Percentiles rank a stretch among this genome's conserved stretches.
These are phyloP conservation scores for Lamellibrachia columna DNA, from an alignment of 2,888 invertebrate genomes.

Conservation along the genomic window DNA sequence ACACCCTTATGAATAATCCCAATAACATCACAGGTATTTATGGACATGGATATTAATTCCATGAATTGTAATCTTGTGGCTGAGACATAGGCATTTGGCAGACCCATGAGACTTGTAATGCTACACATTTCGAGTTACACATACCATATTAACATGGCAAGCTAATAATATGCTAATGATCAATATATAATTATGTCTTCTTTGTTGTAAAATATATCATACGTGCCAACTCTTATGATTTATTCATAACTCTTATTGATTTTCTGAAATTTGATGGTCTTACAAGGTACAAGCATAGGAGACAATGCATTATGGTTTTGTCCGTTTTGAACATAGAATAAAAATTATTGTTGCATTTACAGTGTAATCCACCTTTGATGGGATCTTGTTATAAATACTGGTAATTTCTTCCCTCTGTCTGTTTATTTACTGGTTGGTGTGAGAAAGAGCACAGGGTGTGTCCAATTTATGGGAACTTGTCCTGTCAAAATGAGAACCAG, in stretches of 20 bases:
- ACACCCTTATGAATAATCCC: not conserved
- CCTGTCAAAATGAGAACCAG: not conserved
- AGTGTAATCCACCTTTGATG: too few relatives aligned
- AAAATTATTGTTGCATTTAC: too few relatives aligned
- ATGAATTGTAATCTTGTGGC: not conserved
- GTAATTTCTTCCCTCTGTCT: not conserved
- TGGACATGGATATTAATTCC: conserved; percentile 3
- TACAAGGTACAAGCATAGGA: too few relatives aligned
- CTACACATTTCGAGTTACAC: not conserved
- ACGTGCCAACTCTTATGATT: not conserved
- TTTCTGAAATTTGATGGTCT: too few relatives aligned
- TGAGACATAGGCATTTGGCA: not conserved
- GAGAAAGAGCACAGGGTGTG: not conserved
- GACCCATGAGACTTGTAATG: not conserved
- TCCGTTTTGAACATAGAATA: too few relatives aligned
- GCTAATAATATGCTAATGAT: not conserved
- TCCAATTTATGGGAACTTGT: not conserved
- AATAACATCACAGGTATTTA: not conserved
- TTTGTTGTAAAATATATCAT: not conserved
- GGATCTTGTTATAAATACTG: too few relatives aligned
- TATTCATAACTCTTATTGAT: too few relatives aligned
- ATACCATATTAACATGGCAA: not conserved
- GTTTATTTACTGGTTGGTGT: not conserved
- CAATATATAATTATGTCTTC: not conserved
- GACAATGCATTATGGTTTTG: too few relatives aligned